Evolutionary conservation across 2,888 invertebrate species (phyloP), one percentile per base, ranked within the genome.

Genomic region (Cephus nigrinus): DNA sequence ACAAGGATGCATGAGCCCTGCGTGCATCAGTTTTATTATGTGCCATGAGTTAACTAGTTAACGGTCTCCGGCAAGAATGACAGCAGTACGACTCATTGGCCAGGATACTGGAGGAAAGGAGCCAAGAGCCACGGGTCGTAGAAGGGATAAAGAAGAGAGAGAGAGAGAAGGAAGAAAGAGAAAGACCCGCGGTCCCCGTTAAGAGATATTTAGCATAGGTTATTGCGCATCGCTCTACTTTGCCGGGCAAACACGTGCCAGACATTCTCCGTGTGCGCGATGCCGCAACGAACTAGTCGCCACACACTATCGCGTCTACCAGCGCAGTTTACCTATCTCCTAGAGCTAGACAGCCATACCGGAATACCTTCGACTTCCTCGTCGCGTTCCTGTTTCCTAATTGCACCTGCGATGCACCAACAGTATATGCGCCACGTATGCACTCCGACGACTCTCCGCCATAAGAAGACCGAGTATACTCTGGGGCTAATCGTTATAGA

Each of bases 201-300:
- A 75, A 78, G 15, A 71, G 33, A 78, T 78, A 75, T 78, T 78
- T 78, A 74, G 69, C 77, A 74, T 75, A 75, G 72, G 78, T 75
- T 78, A 78, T 78, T 78, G 75, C 78, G 78, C 78, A 75, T 78
- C 78, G 78, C 72, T 75, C 78, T 75, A 78, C 75, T 78, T 77
- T 77, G 74, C 55, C 75, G 74, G 74, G 77, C 77, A 77, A 77
- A 77, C 77, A 77, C 77, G 77, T 77, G 77, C 77, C 77, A 71
- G 32, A 71, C 71, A 33, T 33, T 71, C 71, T 71, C 71, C 71
- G 71, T 33, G 71, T 33, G 23, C 55, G 55, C 55, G 55, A 55
- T 55, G 55, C 55, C 55, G 55, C 55, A 55, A 55, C 55, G 55
- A 55, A 55, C 55, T 4, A 55, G 23, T 9, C 55, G 23, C 55